These are phyloP conservation scores for Tarsius wallacei DNA, from an alignment of 2,797 vertebrate species.

Conservation along the genomic window DNA sequence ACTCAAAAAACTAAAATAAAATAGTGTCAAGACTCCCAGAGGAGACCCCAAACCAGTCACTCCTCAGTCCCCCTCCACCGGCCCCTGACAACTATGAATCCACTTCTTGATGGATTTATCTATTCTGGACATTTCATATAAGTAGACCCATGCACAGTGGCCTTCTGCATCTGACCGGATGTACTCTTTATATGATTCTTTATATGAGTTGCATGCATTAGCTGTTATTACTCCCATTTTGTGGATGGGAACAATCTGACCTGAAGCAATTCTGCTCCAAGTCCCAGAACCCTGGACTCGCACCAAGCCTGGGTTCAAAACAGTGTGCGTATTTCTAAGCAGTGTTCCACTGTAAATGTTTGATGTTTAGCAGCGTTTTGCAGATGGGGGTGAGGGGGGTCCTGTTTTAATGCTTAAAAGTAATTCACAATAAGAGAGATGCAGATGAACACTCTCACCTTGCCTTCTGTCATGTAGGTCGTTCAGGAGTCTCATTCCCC, in stretches of 20 bases:
- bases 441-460: not conserved
- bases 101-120: no score
- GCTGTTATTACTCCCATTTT: not conserved
- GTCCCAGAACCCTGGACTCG: not conserved
- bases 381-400: not conserved
- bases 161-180: no score
- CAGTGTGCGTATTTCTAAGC: not conserved
- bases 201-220: rapidly evolving
- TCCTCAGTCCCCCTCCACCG: no score
- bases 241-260: not conserved
- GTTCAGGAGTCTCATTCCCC: not conserved
- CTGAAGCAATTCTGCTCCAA: not conserved
- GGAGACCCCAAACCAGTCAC: no score
- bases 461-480: not conserved
- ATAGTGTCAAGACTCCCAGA: no score
- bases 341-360: not conserved
- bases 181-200: not conserved
- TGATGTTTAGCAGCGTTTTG: not conserved
- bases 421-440: not conserved
- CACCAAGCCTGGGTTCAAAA: not conserved
- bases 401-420: not conserved
- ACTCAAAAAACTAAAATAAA: no score
- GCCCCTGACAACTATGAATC: no score
- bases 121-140: no score
- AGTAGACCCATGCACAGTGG: no score